These are phyloP conservation scores for Leptogaster cylindrica DNA, from an alignment of 2,888 invertebrate species.

Conservation along the genomic window DNA sequence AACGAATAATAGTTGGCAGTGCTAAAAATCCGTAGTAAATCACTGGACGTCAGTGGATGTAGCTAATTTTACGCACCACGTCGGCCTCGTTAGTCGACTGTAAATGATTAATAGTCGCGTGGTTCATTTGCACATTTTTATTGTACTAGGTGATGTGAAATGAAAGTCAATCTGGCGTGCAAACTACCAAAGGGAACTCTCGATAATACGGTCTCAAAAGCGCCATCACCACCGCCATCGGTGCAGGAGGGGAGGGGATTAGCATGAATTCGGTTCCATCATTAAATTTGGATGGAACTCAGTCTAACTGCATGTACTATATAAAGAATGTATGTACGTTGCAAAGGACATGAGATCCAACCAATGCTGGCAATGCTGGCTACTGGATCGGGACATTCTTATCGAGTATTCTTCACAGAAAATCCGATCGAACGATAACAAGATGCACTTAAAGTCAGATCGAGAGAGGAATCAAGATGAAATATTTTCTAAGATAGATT, in stretches of 20 bases:
- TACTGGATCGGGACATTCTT: too few species aligned
- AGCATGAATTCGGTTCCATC: slow-evolving; percentile 4
- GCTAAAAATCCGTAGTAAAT: slow-evolving; percentile 26
- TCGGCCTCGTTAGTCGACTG: slow-evolving; percentile 31
- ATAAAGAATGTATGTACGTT: not conserved
- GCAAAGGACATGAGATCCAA: too few species aligned
- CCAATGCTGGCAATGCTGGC: too few species aligned
- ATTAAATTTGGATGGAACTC: not conserved
- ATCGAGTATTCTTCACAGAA: too few species aligned
- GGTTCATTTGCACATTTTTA: slow-evolving; percentile 19
- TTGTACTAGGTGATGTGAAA: not conserved
- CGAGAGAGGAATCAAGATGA: too few species aligned
- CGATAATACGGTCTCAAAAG: not conserved
- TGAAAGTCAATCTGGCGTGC: not conserved
- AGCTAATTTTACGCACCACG: slow-evolving; percentile 39
- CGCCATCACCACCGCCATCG: not conserved
- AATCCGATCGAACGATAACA: not conserved
- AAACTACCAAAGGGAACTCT: not conserved
- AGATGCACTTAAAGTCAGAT: too few species aligned
- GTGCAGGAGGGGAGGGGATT: too few species aligned
- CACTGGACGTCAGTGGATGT: slow-evolving; percentile 32
- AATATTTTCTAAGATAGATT: too few species aligned
- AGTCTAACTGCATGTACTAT: not conserved
- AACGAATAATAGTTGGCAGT: not conserved
- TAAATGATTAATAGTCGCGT: slow-evolving; percentile 41